Evolutionary conservation across 2,113 vertebrate species (phyloP).

Genomic region (Holacanthus passer): DNA sequence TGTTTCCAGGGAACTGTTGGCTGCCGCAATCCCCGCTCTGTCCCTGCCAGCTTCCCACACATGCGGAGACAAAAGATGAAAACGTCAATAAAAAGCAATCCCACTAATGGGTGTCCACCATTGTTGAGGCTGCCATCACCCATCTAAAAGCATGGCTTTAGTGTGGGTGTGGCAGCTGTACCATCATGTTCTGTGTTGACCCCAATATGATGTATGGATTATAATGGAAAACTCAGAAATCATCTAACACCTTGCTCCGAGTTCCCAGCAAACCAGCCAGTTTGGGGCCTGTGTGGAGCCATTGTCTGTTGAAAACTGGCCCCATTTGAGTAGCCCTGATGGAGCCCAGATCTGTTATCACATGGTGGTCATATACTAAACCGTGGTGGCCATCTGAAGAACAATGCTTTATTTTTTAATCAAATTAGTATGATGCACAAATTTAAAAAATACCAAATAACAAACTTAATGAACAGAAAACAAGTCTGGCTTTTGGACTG

Average conservation of each 20-base stretch:
- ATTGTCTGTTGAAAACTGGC: not conserved
- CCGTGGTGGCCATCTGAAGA: no score
- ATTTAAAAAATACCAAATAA: not conserved
- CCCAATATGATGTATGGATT: not conserved
- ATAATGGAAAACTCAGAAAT: not conserved
- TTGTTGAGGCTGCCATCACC: slow-evolving; percentile 11
- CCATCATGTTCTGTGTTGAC: not conserved
- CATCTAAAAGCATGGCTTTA: not conserved
- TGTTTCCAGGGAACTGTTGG: not conserved
- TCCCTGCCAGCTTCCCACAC: not conserved
- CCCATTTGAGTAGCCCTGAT: no score
- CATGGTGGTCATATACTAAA: not conserved
- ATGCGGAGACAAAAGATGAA: not conserved
- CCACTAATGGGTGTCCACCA: slow-evolving; percentile 24
- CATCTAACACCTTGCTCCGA: not conserved
- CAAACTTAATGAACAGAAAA: not conserved
- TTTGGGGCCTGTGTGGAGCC: not conserved
- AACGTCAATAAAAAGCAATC: slow-evolving; percentile 33
- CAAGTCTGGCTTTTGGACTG: not conserved
- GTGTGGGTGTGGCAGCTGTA: not conserved
- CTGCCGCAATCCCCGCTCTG: not conserved
- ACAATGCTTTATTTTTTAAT: not conserved
- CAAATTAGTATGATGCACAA: not conserved
- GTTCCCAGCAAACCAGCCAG: not conserved
- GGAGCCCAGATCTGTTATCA: not conserved